phyloP scores from a whole-genome alignment of 92 coral and sea anemone species.

The Actinernus sp. region DNA sequence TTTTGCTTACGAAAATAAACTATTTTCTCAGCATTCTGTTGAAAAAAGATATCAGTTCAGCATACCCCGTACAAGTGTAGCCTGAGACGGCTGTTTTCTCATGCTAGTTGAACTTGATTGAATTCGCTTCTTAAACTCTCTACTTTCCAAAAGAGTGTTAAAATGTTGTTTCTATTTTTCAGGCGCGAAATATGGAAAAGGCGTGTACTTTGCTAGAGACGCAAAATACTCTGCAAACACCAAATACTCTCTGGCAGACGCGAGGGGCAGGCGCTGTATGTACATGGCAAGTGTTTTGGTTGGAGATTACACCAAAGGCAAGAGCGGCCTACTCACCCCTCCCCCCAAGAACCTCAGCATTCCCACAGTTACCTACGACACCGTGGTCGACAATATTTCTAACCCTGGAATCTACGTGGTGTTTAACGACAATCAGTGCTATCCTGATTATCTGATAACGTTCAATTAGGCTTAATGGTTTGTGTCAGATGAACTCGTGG shows the following conservation, averaged over 20 bases:
- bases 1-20: too few relatives aligned
- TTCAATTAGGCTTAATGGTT: slow-evolving; percentile 10
- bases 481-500: too few relatives aligned
- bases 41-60: too few relatives aligned
- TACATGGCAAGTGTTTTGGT: slow-evolving; percentile 75
- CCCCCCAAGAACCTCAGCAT: slow-evolving; percentile 7
- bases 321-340: slow-evolving; percentile 44
- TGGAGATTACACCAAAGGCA: slow-evolving; percentile 68
- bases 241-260: slow-evolving; percentile 58
- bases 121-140: too few relatives aligned
- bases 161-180: background rate
- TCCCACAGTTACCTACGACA: slow-evolving; percentile 52
- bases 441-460: slow-evolving; percentile 78
- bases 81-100: too few relatives aligned
- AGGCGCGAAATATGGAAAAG: slow-evolving; percentile 55
- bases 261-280: slow-evolving; percentile 46
- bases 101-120: too few relatives aligned
- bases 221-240: slow-evolving; percentile 46
- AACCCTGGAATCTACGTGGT: too few relatives aligned
- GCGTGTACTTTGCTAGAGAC: too few relatives aligned
- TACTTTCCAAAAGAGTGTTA: too few relatives aligned
- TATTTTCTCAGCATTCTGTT: too few relatives aligned
- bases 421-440: slow-evolving; percentile 76
- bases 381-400: too few relatives aligned
- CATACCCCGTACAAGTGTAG: too few relatives aligned